Evolutionary conservation across 2,797 vertebrate species (phyloP), one percentile per base, ranked within the genome.

Genomic region (Carcharodon carcharias): DNA sequence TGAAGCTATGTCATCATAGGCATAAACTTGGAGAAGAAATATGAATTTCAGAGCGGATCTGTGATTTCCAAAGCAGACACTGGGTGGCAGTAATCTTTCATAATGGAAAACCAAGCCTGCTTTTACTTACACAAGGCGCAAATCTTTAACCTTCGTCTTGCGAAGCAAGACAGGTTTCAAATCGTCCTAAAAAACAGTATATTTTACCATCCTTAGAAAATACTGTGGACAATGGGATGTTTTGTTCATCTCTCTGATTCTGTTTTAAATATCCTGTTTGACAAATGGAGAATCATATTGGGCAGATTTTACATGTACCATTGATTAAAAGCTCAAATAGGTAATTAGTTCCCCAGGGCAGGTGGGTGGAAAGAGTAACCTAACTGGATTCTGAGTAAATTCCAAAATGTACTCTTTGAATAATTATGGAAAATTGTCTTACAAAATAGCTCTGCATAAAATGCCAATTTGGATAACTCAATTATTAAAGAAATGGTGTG

Each of bases 351-450:
- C 61, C 63, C 21, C 12, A 18, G 91, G n/a, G 18, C n/a, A 67
- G n/a, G n/a, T 67, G 61, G n/a, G 45, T 93, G n/a, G 91, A 45
- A 93, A 65, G 35, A 40, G 2, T 61, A 91, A n/a, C 31, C 50
- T 58, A 89, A 61, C 54, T 91, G 88, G 56, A 35, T 91, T 93
- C n/a, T 67, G 91, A 67, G 23, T 93, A 92, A 63, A 89, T 89
- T 58, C 50, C 26, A 89, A 89, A 65, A 23, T 92, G 35, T 65
- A 8, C 35, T 63, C 16, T 45, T 93, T 93, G 63, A 67, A 18
- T 26, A 45, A 45, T 67, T 93, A 14, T 45, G 18, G n/a, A 93
- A 93, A 93, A 45, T 45, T 8, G 23, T 67, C 91, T 93, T 26
- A 12, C 91, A 67, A 67, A 93, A 67, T 67, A 67, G 63, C 11